A percentile compares a stretch with the other conserved stretches of the same genome.
Conservation (phyloP, 2,888 invertebrate genomes). For the Rhingia rostrata region DNA sequence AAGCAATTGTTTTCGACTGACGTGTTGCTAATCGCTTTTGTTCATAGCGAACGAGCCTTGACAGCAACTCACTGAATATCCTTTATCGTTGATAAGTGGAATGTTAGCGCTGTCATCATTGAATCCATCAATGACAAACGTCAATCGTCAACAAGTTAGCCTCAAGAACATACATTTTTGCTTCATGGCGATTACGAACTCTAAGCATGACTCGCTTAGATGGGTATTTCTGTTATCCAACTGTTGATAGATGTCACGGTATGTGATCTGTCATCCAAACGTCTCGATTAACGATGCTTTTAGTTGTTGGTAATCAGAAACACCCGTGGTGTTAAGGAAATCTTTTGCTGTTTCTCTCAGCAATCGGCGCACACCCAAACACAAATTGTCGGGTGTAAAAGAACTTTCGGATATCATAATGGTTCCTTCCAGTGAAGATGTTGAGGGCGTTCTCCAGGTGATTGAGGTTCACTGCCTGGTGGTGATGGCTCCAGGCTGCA, state of each 20-base stretch:
- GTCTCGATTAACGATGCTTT: conserved; percentile 12
- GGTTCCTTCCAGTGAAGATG: neutral
- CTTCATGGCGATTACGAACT: conserved; percentile 18
- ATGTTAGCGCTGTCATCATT: no score
- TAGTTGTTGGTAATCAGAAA: conserved; percentile 2
- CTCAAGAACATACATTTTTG: conserved; percentile 16
- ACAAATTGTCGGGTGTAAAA: conserved; percentile 1
- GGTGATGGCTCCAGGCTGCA: neutral
- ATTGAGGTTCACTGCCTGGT: neutral
- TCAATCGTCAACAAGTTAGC: conserved; percentile 12
- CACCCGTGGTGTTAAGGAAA: neutral
- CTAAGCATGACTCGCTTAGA: conserved; percentile 21
- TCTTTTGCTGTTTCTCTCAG: neutral
- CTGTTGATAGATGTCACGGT: conserved; percentile 12
- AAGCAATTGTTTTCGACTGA: no score
- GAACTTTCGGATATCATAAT: conserved; percentile 8
- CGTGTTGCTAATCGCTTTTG: no score
- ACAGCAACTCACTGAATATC: no score
- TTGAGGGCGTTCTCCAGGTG: conserved; percentile 2
- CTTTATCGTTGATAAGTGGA: no score
- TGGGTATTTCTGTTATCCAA: conserved; percentile 1
- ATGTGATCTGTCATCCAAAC: conserved; percentile 23
- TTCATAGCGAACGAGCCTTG: no score
- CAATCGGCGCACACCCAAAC: conserved; percentile 1
- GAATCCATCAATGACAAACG: neutral